Base-by-base conservation (phyloP, 2,888 invertebrate species). In the Bombylius major region DNA sequence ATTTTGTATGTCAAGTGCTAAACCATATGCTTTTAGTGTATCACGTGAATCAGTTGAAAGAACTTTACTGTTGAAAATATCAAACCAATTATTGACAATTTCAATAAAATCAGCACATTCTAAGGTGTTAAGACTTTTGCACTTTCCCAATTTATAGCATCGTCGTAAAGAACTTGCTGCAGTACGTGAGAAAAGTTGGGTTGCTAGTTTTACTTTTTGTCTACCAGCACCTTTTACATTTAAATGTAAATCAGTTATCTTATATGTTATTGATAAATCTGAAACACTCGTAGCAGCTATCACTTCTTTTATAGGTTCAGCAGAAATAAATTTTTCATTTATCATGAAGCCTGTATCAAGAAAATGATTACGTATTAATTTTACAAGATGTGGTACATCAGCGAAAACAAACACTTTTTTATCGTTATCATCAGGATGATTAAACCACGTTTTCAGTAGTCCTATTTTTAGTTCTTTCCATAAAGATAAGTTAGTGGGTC, bases 111-210 rank as follows among this genome's bases (percentile, higher is more conserved):
- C 56, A n/a, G 60, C 54, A 45, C 60, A 58, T 51, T 63, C 59
- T 60, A 60, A 61, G 54, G 62, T 58, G 42, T 59, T 42, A n/a
- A 48, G 50, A 44, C 39, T 39, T 39, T 47, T 48, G 6, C 49
- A 11, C 23, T 49, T 45, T 23, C 62, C 62, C 42, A 57, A 47
- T 4, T 49, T 51, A 33, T 60, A 59, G 59, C 61, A 59, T 53
- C 63, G 23, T 7, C 36, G 53, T 45, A 65, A 57, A 9, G 60
- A 62, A 8, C 32, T 50, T 8, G 63, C 59, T 47, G 60, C 56
- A 13, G 62, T 62, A 39, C 62, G 60, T 9, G 64, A 62, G 61
- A 65, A 64, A 33, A 64, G 45, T 60, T 65, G 63, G 7, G 62
- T 59, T 5, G 63, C 60, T 46, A 53, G 58, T 50, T 57, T 42